A percentile compares a stretch with the other conserved stretches of the same genome.
These are phyloP conservation scores for Rhamphomyia laevipes DNA, from an alignment of 2,888 invertebrate genomes.

Conservation along the genomic window DNA sequence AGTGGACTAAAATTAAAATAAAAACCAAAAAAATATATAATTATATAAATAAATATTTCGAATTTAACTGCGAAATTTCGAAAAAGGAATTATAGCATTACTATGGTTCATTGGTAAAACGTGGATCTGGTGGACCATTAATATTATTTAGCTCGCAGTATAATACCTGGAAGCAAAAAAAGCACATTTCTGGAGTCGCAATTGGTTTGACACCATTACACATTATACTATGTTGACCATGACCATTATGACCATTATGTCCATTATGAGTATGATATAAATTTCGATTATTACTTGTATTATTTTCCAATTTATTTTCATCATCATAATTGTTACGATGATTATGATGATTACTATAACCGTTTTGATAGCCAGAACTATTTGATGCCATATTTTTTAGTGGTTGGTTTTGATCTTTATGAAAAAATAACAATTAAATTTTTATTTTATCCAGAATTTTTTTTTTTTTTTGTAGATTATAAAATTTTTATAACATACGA, in stretches of 20 bases:
- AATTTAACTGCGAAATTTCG: constrained; percentile 1
- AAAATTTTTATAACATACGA: too few relatives aligned
- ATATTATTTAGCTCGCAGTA: constrained; percentile 87
- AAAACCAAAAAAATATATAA: constrained; percentile 3
- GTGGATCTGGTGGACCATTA: constrained; percentile 82
- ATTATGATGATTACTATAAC: not conserved
- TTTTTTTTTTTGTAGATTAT: too few relatives aligned
- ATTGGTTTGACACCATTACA: constrained; percentile 38
- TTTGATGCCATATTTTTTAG: not conserved
- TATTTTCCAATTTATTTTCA: not conserved
- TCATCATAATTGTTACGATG: not conserved
- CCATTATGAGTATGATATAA: not conserved
- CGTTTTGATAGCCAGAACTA: not conserved
- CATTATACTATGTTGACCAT: constrained; percentile 28
- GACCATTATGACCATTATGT: constrained; percentile 21
- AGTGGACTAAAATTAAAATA: constrained; percentile 59
- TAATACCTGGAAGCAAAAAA: constrained; percentile 98
- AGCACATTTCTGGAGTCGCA: constrained; percentile 92
- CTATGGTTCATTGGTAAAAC: constrained; percentile 92
- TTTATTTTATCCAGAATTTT: too few relatives aligned
- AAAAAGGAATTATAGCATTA: constrained; percentile 42
- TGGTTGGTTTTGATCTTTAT: too few relatives aligned
- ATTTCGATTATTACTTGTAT: not conserved
- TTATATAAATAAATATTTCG: not conserved
- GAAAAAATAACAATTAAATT: too few relatives aligned